Evolutionary conservation across 2,113 vertebrate species (phyloP).

Genomic region (Petrocephalus zakoni): DNA sequence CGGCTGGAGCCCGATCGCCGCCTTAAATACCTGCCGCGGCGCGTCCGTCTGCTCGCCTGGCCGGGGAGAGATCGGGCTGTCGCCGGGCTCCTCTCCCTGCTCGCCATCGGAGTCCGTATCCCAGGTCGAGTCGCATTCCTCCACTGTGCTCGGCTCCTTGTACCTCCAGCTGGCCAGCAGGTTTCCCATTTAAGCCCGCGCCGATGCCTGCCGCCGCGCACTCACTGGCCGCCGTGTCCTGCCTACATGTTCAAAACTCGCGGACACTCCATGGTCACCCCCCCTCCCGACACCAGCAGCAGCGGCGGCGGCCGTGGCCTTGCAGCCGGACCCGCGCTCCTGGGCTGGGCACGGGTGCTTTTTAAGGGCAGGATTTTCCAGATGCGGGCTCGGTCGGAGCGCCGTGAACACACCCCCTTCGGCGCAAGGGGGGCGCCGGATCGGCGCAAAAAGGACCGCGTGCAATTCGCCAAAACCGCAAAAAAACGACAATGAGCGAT

Average conservation of each 20-base stretch:
- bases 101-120: constrained; percentile 68
- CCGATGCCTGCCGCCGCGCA: background rate
- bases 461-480: constrained; percentile 13
- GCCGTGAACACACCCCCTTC: constrained; percentile 32
- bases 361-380: constrained; percentile 35
- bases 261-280: constrained; percentile 7
- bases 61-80: constrained; percentile 45
- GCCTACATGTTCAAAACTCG: constrained; percentile 30
- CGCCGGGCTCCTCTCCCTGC: constrained; percentile 53
- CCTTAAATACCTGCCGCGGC: constrained; percentile 49
- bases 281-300: too few species aligned
- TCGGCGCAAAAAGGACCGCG: constrained; percentile 18
- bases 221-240: background rate
- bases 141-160: constrained; percentile 70
- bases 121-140: constrained; percentile 76
- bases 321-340: background rate
- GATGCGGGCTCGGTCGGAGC: background rate
- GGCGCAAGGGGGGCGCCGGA: background rate
- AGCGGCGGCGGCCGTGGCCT: background rate
- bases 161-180: constrained; percentile 63
- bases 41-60: constrained; percentile 42
- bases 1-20: background rate
- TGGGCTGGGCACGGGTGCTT: background rate
- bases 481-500: background rate
- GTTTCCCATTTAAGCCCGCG: constrained; percentile 64